A percentile compares a stretch with the other conserved stretches of the same genome.
Conservation (phyloP, 1,140 invertebrate genomes). For the Campoletis sonorensis region DNA sequence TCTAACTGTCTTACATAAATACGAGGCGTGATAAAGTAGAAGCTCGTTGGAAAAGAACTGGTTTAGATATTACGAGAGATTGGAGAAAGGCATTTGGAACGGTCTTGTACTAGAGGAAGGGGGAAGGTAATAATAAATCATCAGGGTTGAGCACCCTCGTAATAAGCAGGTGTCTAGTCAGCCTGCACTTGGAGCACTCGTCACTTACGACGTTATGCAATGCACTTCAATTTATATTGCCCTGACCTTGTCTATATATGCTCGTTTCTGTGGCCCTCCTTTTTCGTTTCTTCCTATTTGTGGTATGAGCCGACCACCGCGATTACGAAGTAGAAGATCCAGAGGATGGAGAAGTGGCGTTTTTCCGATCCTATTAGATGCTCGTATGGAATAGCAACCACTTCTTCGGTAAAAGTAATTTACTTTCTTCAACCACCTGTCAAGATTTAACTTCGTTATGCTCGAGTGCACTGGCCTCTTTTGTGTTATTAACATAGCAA, state of each 20-base stretch:
- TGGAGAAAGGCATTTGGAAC: background rate
- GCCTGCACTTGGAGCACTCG: slow-evolving; percentile 56
- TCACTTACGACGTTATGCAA: slow-evolving; percentile 68
- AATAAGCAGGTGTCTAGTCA: slow-evolving; percentile 71
- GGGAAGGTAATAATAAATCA: slow-evolving; percentile 49
- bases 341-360: background rate
- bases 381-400: background rate
- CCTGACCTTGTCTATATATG: slow-evolving; percentile 70
- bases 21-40: background rate
- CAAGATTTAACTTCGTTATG: background rate
- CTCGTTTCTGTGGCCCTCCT: slow-evolving; percentile 13
- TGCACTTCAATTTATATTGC: slow-evolving; percentile 72
- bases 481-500: too few species aligned
- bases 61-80: background rate
- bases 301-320: slow-evolving; percentile 38
- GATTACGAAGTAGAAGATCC: background rate
- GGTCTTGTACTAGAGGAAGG: background rate
- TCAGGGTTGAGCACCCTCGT: slow-evolving; percentile 67
- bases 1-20: background rate
- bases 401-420: background rate
- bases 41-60: background rate
- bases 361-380: background rate
- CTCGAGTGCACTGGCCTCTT: too few species aligned
- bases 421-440: background rate
- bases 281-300: slow-evolving; percentile 60